Conservation (phyloP, 2,113 vertebrate genomes). For the Prinia subflava region DNA sequence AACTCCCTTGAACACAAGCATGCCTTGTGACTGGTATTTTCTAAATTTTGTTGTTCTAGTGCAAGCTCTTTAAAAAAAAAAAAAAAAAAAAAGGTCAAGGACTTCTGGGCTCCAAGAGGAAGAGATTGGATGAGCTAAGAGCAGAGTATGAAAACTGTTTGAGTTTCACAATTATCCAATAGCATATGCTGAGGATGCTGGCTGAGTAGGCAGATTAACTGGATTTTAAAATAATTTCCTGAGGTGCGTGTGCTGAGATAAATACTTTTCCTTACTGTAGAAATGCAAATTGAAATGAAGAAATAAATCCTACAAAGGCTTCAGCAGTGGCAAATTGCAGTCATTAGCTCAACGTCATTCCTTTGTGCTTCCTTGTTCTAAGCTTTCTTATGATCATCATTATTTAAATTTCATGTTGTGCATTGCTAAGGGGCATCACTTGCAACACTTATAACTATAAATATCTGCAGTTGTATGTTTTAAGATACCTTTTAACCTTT, state of each 20-base stretch:
- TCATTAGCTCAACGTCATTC: neutral
- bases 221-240: conserved; percentile 14
- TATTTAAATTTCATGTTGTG: conserved; percentile 10
- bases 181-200: neutral
- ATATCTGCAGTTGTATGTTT: neutral
- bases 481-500: neutral
- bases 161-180: neutral
- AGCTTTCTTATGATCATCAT: conserved; percentile 9
- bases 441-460: neutral
- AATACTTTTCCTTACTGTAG: neutral
- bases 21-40: neutral
- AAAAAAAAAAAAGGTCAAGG: neutral
- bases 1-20: neutral
- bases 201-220: neutral
- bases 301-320: neutral
- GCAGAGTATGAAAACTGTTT: neutral
- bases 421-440: conserved; percentile 1
- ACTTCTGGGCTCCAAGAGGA: neutral
- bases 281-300: conserved; percentile 30
- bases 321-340: conserved; percentile 4
- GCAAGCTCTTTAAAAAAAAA: neutral
- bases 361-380: conserved; percentile 9
- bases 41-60: neutral
- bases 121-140: neutral
- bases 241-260: neutral